phyloP scores from a whole-genome alignment of 2,888 invertebrate genomes.

The Eilema sororculum region DNA sequence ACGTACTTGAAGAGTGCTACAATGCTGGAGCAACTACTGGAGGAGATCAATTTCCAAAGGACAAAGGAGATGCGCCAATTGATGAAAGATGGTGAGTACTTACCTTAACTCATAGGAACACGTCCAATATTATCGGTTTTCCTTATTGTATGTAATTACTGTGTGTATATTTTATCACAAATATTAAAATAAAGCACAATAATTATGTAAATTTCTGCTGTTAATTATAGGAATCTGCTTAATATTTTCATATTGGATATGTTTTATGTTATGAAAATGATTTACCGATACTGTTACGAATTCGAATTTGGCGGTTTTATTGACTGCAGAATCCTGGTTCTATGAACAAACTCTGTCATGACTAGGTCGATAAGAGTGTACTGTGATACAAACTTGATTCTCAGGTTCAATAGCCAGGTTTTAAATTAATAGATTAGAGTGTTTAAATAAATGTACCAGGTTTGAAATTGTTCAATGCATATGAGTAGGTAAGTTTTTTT shows the following conservation, averaged over 20 bases:
- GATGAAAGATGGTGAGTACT: slow-evolving; percentile 93
- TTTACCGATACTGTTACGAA: neutral
- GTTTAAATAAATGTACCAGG: too few species aligned
- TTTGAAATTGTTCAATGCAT: too few species aligned
- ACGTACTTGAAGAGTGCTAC: slow-evolving; percentile 86
- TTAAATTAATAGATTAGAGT: too few species aligned
- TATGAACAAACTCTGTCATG: neutral
- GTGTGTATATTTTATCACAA: neutral
- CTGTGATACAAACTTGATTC: too few species aligned
- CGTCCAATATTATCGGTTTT: neutral
- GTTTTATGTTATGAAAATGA: neutral
- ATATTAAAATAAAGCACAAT: neutral
- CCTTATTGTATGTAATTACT: neutral
- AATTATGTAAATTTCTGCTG: neutral
- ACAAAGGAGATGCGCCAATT: slow-evolving; percentile 96
- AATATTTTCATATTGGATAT: neutral
- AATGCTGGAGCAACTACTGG: slow-evolving; percentile 94
- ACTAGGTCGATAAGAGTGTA: too few species aligned
- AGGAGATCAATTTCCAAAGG: slow-evolving; percentile 96
- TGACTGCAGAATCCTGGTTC: neutral
- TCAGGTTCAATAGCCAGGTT: too few species aligned
- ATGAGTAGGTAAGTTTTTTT: too few species aligned
- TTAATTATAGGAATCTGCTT: neutral
- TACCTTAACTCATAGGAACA: neutral
- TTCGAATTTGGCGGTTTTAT: neutral